Conservation (phyloP, 1,140 invertebrate species). For the Scylla paramamosain region DNA sequence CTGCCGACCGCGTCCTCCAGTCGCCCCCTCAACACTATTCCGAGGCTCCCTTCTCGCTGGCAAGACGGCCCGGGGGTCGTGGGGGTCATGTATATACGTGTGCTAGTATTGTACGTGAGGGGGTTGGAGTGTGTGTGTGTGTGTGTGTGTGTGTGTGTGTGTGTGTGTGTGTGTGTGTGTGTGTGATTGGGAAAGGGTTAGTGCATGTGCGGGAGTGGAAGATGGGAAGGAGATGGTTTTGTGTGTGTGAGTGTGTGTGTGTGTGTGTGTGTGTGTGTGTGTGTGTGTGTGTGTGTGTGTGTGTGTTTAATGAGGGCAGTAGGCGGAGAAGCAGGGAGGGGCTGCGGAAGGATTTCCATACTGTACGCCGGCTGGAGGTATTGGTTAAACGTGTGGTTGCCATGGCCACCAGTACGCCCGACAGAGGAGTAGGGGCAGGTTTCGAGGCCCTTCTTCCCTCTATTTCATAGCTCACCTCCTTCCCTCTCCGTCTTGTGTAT, state of each 20-base stretch:
- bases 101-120: neutral
- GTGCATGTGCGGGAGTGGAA: neutral
- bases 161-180: slow-evolving; percentile 20
- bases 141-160: slow-evolving; percentile 2
- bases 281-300: neutral
- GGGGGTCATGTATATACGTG: neutral
- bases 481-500: neutral
- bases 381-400: slow-evolving; percentile 21
- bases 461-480: slow-evolving; percentile 14
- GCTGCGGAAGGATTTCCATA: neutral
- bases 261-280: neutral
- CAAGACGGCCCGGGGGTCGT: neutral
- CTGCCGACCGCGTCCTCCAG: neutral
- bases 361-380: slow-evolving; percentile 6
- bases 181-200: neutral
- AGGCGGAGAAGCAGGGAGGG: neutral
- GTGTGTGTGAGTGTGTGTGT: neutral
- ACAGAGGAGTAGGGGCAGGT: neutral
- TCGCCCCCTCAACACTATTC: slow-evolving; percentile 8
- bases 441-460: neutral
- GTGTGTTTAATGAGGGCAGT: slow-evolving; percentile 7
- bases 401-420: slow-evolving; percentile 8
- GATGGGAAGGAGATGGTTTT: neutral
- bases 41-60: neutral
- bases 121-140: neutral